phyloP scores from a whole-genome alignment of 2,797 vertebrate genomes.

The Lerista edwardsae region DNA sequence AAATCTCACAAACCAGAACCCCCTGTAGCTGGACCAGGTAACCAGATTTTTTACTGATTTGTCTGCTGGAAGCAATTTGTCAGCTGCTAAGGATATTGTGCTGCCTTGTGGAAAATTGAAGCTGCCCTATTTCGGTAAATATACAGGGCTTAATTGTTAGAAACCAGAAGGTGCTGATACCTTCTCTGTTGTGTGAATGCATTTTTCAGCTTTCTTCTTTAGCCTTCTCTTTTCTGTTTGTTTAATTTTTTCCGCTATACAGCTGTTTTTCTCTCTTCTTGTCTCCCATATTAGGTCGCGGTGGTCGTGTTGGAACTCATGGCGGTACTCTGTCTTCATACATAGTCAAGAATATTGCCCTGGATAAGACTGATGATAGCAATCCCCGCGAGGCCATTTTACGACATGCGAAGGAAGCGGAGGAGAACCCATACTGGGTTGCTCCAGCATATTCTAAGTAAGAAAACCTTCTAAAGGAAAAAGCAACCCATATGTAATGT shows the following conservation, averaged over 20 bases:
- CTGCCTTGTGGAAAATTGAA: neutral
- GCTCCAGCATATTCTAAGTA: conserved; percentile 93
- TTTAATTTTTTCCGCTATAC: neutral
- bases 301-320: conserved; percentile 93
- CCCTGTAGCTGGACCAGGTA: conserved; percentile 97
- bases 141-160: neutral
- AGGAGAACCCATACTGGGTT: conserved; percentile 96
- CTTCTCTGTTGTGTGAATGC: fast-evolving
- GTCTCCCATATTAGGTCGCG: conserved; percentile 82
- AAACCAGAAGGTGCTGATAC: neutral
- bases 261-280: neutral
- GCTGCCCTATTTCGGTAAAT: neutral
- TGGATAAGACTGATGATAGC: conserved; percentile 97
- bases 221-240: neutral
- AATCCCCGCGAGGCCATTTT: conserved; percentile 95
- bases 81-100: neutral
- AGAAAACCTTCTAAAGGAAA: conserved; percentile 55
- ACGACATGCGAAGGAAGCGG: conserved; percentile 90
- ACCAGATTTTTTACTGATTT: conserved; percentile 11
- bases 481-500: neutral
- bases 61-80: fast-evolving
- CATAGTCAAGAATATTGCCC: conserved; percentile 97
- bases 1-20: conserved; percentile 98
- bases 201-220: neutral
- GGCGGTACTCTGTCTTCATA: conserved; percentile 95